Conservation (phyloP, 2,113 vertebrate genomes). For the Pandion haliaetus region DNA sequence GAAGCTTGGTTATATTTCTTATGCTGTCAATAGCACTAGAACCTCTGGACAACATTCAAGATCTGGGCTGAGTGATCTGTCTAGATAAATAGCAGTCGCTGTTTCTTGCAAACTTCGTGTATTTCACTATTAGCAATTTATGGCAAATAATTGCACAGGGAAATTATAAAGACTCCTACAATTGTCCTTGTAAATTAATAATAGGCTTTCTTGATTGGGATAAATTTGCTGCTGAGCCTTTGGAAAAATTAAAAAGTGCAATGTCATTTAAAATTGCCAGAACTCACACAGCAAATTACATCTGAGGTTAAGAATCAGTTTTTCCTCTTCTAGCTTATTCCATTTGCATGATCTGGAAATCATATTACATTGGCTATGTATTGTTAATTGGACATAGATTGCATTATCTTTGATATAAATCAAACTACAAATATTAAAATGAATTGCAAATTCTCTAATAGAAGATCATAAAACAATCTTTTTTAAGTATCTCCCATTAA, state of each 20-base stretch:
- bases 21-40: neutral
- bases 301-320: conserved; percentile 84
- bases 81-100: conserved; percentile 69
- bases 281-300: conserved; percentile 86
- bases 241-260: conserved; percentile 87
- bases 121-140: conserved; percentile 78
- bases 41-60: conserved; percentile 42
- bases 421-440: conserved; percentile 93
- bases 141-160: conserved; percentile 79
- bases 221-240: conserved; percentile 85
- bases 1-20: conserved; percentile 58
- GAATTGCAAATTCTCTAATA: conserved; percentile 93
- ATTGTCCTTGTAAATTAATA: conserved; percentile 88
- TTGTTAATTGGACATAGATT: conserved; percentile 92
- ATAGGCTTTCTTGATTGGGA: conserved; percentile 84
- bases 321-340: conserved; percentile 81
- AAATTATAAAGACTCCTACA: conserved; percentile 84
- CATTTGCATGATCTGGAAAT: conserved; percentile 89
- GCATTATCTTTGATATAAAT: conserved; percentile 93
- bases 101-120: conserved; percentile 72
- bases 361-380: conserved; percentile 88
- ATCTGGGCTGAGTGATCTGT: conserved; percentile 36
- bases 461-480: conserved; percentile 93
- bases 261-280: conserved; percentile 89
- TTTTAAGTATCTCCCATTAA: conserved; percentile 90